Conservation (phyloP, 2,888 invertebrate species). For the Leptinotarsa juncta region DNA sequence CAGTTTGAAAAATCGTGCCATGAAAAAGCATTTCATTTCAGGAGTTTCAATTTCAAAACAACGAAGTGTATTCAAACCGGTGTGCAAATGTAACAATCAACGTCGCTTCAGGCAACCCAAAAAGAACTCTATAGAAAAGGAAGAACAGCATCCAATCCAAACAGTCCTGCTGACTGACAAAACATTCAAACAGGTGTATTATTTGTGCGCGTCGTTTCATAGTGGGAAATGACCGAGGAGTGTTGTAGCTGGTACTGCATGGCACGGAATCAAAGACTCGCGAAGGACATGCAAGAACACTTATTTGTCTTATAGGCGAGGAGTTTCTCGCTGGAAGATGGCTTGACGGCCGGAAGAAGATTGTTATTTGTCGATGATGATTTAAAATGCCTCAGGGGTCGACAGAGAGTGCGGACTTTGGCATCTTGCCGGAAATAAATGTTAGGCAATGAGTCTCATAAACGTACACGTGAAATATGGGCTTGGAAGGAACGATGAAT, state of each 20-base stretch:
- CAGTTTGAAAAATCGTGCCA: too few relatives aligned
- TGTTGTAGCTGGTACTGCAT: slow-evolving; percentile 15
- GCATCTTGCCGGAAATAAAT: not conserved
- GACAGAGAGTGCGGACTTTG: not conserved
- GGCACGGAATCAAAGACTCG: slow-evolving; percentile 15
- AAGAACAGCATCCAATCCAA: slow-evolving; percentile 2
- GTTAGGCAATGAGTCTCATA: too few relatives aligned
- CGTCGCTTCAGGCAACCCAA: not conserved
- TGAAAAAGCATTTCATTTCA: too few relatives aligned
- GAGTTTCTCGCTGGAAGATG: not conserved
- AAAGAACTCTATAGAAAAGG: not conserved
- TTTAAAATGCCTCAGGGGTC: not conserved
- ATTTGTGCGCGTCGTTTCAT: not conserved
- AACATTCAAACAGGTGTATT: slow-evolving; percentile 11
- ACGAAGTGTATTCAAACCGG: not conserved
- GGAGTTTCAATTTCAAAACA: too few relatives aligned
- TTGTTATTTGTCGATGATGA: not conserved
- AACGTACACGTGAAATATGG: too few relatives aligned
- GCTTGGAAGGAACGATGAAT: too few relatives aligned
- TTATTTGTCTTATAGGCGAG: slow-evolving; percentile 1
- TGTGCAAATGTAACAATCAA: not conserved
- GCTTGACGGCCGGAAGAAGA: not conserved
- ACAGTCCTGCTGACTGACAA: not conserved
- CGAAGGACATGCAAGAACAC: slow-evolving; percentile 13
- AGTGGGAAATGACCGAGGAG: slow-evolving; percentile 12